phyloP scores from a whole-genome alignment of 1,140 invertebrate species.

The Drosophila simulans region DNA sequence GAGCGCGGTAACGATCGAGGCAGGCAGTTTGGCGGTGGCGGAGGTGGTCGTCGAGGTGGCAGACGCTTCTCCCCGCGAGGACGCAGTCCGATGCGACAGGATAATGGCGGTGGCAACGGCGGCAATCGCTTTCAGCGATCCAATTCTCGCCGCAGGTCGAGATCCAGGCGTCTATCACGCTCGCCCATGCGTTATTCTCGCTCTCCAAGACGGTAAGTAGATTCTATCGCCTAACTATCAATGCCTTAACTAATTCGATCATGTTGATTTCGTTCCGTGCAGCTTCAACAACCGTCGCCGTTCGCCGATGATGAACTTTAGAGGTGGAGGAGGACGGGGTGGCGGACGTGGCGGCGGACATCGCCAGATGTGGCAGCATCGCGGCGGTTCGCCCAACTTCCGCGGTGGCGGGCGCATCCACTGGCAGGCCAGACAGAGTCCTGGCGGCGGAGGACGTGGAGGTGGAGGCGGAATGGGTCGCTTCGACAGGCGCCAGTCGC shows the following conservation, averaged over 20 bases:
- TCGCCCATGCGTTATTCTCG: conserved; percentile 80
- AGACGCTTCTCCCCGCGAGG: conserved; percentile 72
- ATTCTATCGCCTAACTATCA: too few relatives aligned
- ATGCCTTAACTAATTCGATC: neutral
- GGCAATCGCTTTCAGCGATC: conserved; percentile 73
- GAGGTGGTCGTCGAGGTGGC: conserved; percentile 37
- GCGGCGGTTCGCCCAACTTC: conserved; percentile 53
- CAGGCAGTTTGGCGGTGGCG: conserved; percentile 62
- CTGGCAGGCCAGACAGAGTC: conserved; percentile 71
- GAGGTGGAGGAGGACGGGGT: conserved; percentile 63
- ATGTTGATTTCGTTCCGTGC: neutral
- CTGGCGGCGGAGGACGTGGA: conserved; percentile 49
- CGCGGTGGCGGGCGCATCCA: conserved; percentile 64
- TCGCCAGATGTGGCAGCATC: conserved; percentile 59
- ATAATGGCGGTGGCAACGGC: conserved; percentile 66
- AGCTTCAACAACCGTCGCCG: conserved; percentile 78
- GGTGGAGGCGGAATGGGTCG: conserved; percentile 68
- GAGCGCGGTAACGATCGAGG: conserved; percentile 64
- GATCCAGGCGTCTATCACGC: conserved; percentile 74
- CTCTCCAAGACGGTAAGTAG: conserved; percentile 73
- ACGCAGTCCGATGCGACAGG: conserved; percentile 71
- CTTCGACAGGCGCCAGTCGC: conserved; percentile 71
- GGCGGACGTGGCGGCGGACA: conserved; percentile 52
- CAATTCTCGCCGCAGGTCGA: conserved; percentile 74
- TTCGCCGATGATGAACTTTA: conserved; percentile 73